Conservation (phyloP, 2,888 invertebrate species). For the Furcula furcula region DNA sequence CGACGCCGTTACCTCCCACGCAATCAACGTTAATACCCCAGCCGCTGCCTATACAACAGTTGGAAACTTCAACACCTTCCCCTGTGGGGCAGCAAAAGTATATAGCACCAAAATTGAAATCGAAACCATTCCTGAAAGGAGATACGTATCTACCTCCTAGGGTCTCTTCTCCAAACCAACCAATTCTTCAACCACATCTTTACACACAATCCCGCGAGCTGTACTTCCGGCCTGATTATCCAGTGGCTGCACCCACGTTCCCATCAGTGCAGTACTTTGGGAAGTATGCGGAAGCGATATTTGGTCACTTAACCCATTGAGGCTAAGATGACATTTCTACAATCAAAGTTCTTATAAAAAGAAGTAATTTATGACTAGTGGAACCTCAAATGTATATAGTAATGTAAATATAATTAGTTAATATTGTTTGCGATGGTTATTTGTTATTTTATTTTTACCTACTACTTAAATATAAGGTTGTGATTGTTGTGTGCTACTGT, state of each 20-base stretch:
- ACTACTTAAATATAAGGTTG: conserved; percentile 2
- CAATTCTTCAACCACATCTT: conserved; percentile 13
- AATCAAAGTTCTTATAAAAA: background rate
- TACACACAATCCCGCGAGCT: conserved; percentile 26
- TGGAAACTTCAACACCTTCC: background rate
- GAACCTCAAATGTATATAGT: background rate
- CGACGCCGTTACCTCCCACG: conserved; percentile 3
- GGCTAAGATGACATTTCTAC: background rate
- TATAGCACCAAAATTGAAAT: conserved; percentile 4
- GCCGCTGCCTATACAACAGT: background rate
- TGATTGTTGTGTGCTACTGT: conserved; percentile 14
- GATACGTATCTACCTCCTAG: background rate
- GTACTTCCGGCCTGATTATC: conserved; percentile 13
- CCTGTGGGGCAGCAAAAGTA: background rate
- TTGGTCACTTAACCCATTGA: conserved; percentile 20
- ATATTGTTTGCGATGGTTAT: conserved; percentile 16
- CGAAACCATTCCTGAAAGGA: background rate
- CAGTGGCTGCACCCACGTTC: conserved; percentile 37
- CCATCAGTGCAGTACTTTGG: conserved; percentile 63
- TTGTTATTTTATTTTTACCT: conserved; percentile 11
- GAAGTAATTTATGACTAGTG: conserved; percentile 6
- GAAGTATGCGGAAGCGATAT: conserved; percentile 55
- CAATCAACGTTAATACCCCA: background rate
- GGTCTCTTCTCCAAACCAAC: background rate
- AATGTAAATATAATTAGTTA: conserved; percentile 27